phyloP scores from a whole-genome alignment of 35 echinoderm and acorn worm genomes.

The Apostichopus parvimensis region DNA sequence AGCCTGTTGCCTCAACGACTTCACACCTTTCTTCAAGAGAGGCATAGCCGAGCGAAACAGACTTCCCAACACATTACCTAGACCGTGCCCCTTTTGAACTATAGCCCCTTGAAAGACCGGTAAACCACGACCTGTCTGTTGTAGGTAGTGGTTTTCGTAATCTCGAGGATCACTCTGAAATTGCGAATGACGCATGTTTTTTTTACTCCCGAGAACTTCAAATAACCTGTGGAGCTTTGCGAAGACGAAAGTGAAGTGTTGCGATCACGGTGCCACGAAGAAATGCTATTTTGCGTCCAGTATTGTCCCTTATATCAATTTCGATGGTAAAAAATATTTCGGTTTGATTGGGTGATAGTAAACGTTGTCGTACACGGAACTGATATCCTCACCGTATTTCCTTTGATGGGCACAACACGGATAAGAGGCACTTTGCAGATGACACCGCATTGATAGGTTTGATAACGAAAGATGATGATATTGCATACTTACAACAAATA shows the following conservation, averaged over 20 bases:
- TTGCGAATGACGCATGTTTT: neutral
- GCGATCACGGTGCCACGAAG: neutral
- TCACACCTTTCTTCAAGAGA: conserved; percentile 63
- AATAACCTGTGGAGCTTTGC: conserved; percentile 54
- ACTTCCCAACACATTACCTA: conserved; percentile 46
- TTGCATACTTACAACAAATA: no score
- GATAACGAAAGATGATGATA: no score
- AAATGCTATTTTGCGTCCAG: neutral
- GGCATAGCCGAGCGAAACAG: conserved; percentile 67
- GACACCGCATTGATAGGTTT: no score
- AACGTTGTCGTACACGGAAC: neutral
- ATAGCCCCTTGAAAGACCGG: conserved; percentile 35
- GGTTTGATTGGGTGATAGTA: conserved; percentile 52
- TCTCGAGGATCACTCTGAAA: neutral
- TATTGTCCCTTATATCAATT: conserved; percentile 45
- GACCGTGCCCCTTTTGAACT: no score
- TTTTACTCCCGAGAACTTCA: neutral
- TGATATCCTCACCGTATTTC: conserved; percentile 20
- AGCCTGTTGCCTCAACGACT: conserved; percentile 63
- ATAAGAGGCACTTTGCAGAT: no score
- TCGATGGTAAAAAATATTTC: conserved; percentile 59
- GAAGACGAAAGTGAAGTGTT: conserved; percentile 38
- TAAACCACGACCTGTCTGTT: conserved; percentile 4
- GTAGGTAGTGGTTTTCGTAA: conserved; percentile 27
- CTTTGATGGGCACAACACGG: no score